Base-by-base conservation (phyloP, 2,888 invertebrate genomes). In the Mythimna pallens region DNA sequence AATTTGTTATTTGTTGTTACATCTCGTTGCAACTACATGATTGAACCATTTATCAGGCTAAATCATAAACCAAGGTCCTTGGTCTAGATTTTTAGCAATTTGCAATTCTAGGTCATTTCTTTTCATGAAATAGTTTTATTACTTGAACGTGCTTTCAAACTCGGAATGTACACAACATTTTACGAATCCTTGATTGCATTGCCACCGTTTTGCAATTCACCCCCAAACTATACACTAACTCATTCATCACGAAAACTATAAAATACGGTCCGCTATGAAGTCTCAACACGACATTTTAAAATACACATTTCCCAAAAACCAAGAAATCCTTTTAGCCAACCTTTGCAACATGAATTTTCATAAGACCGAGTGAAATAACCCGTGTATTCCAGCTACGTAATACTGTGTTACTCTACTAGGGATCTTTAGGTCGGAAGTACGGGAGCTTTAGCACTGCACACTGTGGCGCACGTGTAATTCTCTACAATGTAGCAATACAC, bases 321-420 rank as follows among this genome's bases (percentile, higher is more conserved):
- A 79, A 86, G 86, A 84, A 87, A 84, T 86, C 86, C 87, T 86
- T 86, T 86, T 87, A 87, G 78, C 80, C 64, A 80, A 84, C 86
- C 76, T 76, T 84, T 75, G 77, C 80, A 72, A 61, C 81, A 86
- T 84, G 87, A 87, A 86, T 86, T 86, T 86, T 86, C 86, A 87
- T 86, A 87, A 84, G 72, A 78, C 77, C 76, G 73, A 63, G 73
- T 80, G 69, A 81, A 79, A 80, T 76, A 70, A 55, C 54, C 65
- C 43, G 71, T 62, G 82, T 80, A 64, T 87, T 85, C 72, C 87
- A 82, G 74, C 76, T 75, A 73, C 70, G 65, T 76, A 63, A 63
- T 68, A 70, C 76, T 20, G 78, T 85, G 85, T 85, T 73, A 63
- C 71, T 76, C 80, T 61, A 68, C 62, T 69, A 71, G 62, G 57